Base-by-base conservation (phyloP, 2,113 vertebrate species). In the Corvus cornix region DNA sequence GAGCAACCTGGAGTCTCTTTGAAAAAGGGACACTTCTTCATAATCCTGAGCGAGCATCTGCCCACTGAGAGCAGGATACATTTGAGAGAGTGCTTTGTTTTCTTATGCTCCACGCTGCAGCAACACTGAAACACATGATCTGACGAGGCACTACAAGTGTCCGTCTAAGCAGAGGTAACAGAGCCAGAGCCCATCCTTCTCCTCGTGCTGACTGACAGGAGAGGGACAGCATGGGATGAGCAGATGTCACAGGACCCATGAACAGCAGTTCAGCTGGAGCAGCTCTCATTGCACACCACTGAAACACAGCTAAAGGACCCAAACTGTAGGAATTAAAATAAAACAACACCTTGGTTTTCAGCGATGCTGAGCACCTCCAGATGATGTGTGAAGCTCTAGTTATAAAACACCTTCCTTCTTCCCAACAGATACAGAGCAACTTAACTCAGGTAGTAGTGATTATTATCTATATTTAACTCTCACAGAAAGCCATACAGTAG, bases 181-280 rank as follows among this genome's bases (percentile, higher is more conserved):
- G 46, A 48, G 46, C 20, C 70, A 86, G 55, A 46, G 26, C 66
- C 33, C 39, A 56, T 20, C 5, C 6, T 52, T 43, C 41, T 63
- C 43, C 33, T 77, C 0, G 0, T 27, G 68, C 27, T 39, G 44
- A 39, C 15, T 33, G 48, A 23, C 33, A 26, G 41, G 35, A 79
- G 6, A 33, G 13, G 41, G 80, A 49, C 43, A 58, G 37, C 56
- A 53, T 0, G 4, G 58, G 33, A n/a, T 18, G 51, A 66, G 49
- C 48, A 78, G 51, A 55, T 16, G 10, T 22, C 43, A 68, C 26
- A 43, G 0, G 0, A n/a, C 18, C 44, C 4, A 0, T 4, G 9
- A 84, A 14, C 18, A 68, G 23, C 43, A 74, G 28, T 22, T 51
- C 52, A 68, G 30, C 53, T 60, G 84, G 10, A 68, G 53, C 31